Evolutionary conservation across 2,888 invertebrate genomes (phyloP).

Genomic region (Cephalotes varians): DNA sequence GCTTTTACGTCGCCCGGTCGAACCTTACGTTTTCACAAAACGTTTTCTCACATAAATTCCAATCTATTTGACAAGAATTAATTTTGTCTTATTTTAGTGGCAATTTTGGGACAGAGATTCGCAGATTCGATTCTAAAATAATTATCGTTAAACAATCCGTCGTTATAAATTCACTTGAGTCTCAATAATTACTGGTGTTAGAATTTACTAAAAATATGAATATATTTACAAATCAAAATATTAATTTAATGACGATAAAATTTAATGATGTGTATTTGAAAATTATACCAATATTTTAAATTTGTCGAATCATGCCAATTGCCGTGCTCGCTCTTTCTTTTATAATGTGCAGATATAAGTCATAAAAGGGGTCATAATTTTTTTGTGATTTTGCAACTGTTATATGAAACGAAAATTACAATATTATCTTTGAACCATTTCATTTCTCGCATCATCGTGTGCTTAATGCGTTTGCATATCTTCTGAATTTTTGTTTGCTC

Average conservation of each 20-base stretch:
- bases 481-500: constrained; percentile 44
- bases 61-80: neutral
- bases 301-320: neutral
- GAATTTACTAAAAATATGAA: constrained; percentile 3
- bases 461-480: constrained; percentile 66
- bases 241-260: constrained; percentile 2
- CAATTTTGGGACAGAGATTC: neutral
- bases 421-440: neutral
- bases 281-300: neutral
- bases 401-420: neutral
- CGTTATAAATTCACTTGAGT: neutral
- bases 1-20: constrained; percentile 19
- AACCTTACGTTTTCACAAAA: constrained; percentile 1
- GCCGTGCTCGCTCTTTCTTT: neutral
- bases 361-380: constrained; percentile 59
- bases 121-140: neutral
- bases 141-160: neutral
- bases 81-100: neutral
- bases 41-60: constrained; percentile 9
- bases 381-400: neutral
- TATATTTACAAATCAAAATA: neutral
- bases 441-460: constrained; percentile 19
- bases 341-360: constrained; percentile 5
- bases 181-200: neutral
- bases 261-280: neutral